These are phyloP conservation scores for Acleris literana DNA, from an alignment of 2,888 invertebrate genomes.

Conservation along the genomic window DNA sequence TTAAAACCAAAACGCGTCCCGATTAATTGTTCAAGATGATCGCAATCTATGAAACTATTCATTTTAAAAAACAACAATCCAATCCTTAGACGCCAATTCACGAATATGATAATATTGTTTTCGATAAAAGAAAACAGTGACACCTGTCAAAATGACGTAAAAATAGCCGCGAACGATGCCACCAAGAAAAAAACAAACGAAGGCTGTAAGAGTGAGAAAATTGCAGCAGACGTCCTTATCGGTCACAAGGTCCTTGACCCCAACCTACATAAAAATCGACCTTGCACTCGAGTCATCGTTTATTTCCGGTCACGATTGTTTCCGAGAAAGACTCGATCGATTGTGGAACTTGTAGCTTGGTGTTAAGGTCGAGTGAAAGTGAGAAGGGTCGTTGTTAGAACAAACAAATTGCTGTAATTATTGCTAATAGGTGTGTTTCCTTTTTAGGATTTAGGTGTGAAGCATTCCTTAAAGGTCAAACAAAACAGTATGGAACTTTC, in stretches of 20 bases:
- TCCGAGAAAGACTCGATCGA: neutral
- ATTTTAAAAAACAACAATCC: too few species aligned
- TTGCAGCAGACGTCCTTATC: constrained; percentile 12
- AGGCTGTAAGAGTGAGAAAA: neutral
- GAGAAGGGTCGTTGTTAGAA: too few species aligned
- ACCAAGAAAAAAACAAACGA: neutral
- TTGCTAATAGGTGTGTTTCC: too few species aligned
- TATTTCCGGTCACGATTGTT: constrained; percentile 38
- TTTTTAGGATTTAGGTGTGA: too few species aligned
- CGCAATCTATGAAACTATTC: too few species aligned
- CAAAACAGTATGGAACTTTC: too few species aligned
- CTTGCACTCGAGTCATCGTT: constrained; percentile 34
- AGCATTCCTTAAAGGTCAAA: too few species aligned
- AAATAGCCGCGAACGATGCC: neutral
- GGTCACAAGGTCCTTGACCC: constrained; percentile 33
- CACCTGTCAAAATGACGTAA: neutral
- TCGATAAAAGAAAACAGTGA: neutral
- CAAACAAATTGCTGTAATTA: too few species aligned
- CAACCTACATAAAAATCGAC: constrained; percentile 26
- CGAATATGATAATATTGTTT: too few species aligned
- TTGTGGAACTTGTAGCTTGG: constrained; percentile 8
- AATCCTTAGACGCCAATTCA: too few species aligned
- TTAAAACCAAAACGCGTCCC: neutral
- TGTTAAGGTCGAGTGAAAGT: constrained; percentile 4
- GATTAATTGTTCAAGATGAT: neutral